phyloP scores from a whole-genome alignment of 2,113 vertebrate genomes.

The Erythrolamprus reginae region DNA sequence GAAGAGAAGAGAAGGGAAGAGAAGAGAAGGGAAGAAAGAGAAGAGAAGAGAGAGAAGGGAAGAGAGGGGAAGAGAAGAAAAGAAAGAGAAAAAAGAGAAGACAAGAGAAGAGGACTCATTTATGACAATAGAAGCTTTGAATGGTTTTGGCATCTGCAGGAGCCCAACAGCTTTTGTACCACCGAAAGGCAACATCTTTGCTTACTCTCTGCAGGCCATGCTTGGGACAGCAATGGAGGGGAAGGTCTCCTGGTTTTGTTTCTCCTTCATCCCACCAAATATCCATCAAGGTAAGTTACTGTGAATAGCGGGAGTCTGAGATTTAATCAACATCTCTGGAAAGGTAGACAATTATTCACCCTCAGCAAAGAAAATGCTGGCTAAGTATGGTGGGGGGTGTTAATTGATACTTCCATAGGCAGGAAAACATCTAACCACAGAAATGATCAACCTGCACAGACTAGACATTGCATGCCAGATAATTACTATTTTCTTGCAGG shows the following conservation, averaged over 20 bases:
- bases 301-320: not conserved
- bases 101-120: too few relatives aligned
- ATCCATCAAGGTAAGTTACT: not conserved
- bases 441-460: not conserved
- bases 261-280: not conserved
- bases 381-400: not conserved
- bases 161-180: not conserved
- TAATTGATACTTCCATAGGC: not conserved
- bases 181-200: not conserved
- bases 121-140: too few relatives aligned
- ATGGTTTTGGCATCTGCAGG: not conserved
- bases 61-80: too few relatives aligned
- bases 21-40: too few relatives aligned
- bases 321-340: not conserved
- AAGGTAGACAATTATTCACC: not conserved
- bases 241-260: not conserved
- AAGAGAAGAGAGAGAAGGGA: too few relatives aligned
- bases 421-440: not conserved
- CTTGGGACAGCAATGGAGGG: not conserved
- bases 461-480: not conserved
- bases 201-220: not conserved
- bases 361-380: not conserved
- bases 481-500: constrained; percentile 8
- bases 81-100: too few relatives aligned
- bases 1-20: too few relatives aligned